Percentiles rank a stretch among this genome's conserved stretches.
phyloP scores from a whole-genome alignment of 2,888 invertebrate species.

The Heteromurus nitidus region DNA sequence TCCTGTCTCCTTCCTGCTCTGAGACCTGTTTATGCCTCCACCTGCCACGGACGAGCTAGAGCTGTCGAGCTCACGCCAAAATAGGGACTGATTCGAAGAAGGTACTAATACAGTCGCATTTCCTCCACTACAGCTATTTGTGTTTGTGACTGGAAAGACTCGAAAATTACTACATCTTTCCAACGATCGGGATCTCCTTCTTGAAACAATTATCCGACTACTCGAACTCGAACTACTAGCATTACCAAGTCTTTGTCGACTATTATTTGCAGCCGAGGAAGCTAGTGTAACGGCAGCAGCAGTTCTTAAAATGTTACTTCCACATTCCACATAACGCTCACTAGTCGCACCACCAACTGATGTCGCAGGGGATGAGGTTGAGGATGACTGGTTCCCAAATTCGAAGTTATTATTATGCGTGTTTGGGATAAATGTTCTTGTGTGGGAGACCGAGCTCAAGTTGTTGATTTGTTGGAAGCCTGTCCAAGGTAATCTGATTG shows the following conservation, averaged over 20 bases:
- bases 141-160: slow-evolving; percentile 39
- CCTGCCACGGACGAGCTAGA: too few species aligned
- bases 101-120: slow-evolving; percentile 28
- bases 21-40: slow-evolving; percentile 47
- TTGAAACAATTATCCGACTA: slow-evolving; percentile 27
- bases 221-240: slow-evolving; percentile 3
- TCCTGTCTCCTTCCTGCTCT: slow-evolving; percentile 52
- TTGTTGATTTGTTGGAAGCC: slow-evolving; percentile 71
- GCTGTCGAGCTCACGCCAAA: slow-evolving; percentile 44
- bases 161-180: slow-evolving; percentile 67
- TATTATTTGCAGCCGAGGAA: background rate
- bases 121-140: slow-evolving; percentile 36
- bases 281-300: slow-evolving; percentile 8
- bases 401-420: slow-evolving; percentile 71
- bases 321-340: slow-evolving; percentile 71
- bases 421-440: slow-evolving; percentile 61
- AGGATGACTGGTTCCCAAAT: slow-evolving; percentile 5
- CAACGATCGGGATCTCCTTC: slow-evolving; percentile 64
- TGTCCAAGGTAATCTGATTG: slow-evolving; percentile 73
- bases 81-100: slow-evolving; percentile 30
- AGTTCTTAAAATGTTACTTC: slow-evolving; percentile 44
- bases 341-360: background rate
- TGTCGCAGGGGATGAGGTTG: too few species aligned
- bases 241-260: background rate
- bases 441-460: slow-evolving; percentile 64